phyloP scores from a whole-genome alignment of 2,888 invertebrate species.

The Ligdia adustata region DNA sequence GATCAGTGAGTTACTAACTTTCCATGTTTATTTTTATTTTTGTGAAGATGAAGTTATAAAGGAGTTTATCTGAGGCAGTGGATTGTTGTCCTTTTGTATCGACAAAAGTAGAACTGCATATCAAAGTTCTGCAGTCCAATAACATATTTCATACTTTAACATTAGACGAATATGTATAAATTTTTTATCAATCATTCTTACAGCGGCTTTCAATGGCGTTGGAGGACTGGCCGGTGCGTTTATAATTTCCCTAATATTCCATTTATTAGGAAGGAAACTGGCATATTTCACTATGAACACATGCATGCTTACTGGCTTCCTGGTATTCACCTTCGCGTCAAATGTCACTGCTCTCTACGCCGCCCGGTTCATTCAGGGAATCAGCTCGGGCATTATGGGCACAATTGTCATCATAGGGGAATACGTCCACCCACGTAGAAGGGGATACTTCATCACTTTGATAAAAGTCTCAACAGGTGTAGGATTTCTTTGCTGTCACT shows the following conservation, averaged over 20 bases:
- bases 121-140: too few species aligned
- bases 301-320: slow-evolving; percentile 42
- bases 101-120: too few species aligned
- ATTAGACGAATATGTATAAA: too few species aligned
- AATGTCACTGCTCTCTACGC: slow-evolving; percentile 38
- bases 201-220: slow-evolving; percentile 48
- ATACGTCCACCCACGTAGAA: slow-evolving; percentile 45
- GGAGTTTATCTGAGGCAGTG: too few species aligned
- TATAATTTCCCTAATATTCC: slow-evolving; percentile 46
- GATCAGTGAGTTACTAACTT: slow-evolving; percentile 57
- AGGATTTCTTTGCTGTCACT: slow-evolving; percentile 49
- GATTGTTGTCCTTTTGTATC: too few species aligned
- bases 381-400: slow-evolving; percentile 44
- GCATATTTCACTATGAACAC: slow-evolving; percentile 32
- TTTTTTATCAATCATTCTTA: too few species aligned
- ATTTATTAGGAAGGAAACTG: slow-evolving; percentile 46
- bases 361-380: slow-evolving; percentile 49
- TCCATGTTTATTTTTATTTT: too few species aligned
- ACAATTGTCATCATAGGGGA: slow-evolving; percentile 46
- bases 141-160: too few species aligned
- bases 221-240: slow-evolving; percentile 46
- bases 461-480: slow-evolving; percentile 40
- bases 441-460: slow-evolving; percentile 49
- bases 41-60: too few species aligned
- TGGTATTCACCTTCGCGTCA: slow-evolving; percentile 42